A percentile compares a stretch with the other conserved stretches of the same genome.
Conservation (phyloP, 1,140 invertebrate genomes). For the Muscidifurax raptorellus region DNA sequence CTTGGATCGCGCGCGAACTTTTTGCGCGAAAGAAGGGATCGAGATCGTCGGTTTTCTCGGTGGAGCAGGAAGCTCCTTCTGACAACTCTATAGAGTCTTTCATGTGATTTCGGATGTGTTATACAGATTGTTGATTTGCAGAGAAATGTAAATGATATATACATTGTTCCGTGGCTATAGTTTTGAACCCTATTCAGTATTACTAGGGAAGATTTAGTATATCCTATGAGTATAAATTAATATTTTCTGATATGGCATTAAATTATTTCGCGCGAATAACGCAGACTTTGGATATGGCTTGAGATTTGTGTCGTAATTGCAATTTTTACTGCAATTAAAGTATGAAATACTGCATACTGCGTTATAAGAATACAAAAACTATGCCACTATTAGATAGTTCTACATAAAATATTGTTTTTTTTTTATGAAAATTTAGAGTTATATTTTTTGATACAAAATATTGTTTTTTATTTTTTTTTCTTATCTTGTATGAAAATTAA, state of each 20-base stretch:
- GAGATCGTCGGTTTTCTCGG: neutral
- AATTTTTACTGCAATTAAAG: neutral
- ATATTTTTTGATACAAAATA: neutral
- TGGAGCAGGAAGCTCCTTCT: neutral
- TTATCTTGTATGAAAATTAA: neutral
- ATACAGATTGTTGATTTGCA: no score
- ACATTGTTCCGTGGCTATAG: no score
- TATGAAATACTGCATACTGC: neutral
- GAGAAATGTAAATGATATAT: no score
- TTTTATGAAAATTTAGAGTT: neutral
- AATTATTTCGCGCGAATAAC: neutral
- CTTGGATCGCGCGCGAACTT: neutral
- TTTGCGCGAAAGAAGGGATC: neutral
- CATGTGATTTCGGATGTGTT: neutral
- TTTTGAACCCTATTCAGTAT: no score
- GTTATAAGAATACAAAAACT: neutral
- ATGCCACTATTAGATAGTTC: neutral
- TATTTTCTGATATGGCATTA: no score
- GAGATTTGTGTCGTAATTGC: neutral
- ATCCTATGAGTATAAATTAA: no score
- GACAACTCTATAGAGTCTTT: neutral
- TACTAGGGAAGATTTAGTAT: no score
- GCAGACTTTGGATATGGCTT: neutral
- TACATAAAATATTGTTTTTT: neutral
- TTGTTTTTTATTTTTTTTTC: neutral